Evolutionary conservation across 37 sponge, comb jelly and placozoan genomes (phyloP), one percentile per base, ranked within the genome.

Genomic region (Lycopodina hypogea): DNA sequence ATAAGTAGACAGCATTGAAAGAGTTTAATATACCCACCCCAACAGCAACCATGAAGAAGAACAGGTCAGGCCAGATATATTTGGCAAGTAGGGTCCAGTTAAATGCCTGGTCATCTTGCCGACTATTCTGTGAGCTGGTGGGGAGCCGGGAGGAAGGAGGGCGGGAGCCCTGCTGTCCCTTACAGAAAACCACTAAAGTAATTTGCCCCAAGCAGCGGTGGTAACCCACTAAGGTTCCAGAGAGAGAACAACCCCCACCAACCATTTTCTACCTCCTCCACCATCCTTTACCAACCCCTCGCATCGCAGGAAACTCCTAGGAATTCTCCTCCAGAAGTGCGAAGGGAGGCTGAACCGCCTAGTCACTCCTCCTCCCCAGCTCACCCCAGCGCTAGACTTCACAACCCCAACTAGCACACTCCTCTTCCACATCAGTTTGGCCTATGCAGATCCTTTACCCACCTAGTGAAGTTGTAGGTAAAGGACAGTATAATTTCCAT

Each of bases 21-120:
- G 74, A 42, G 23, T 15, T 56, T 41, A 22, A 34, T 9, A 34
- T 11, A 74, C 90, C 85, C 68, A 90, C 90, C 38, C 68, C 67
- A 37, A 81, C 68, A 53, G 90, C 90, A 39, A 80, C n/a, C 11
- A 67, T 3, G 15, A 90, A 63, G 18, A 79, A 30, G 26, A 85
- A 24, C 32, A 78, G 28, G 4, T 86, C 82, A 8, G 87, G 87
- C 24, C 55, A 58, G 35, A 90, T 51, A 17, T 81, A 60, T 58
- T 80, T 57, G 50, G 63, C 42, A n/a, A 90, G 58, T 15, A 59
- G 48, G 22, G 72, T 56, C 90, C 90, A 90, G 42, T 81, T 57
- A 59, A 90, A 86, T 22, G 35, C 30, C 33, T 56, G 51, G 14
- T n/a, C 37, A 68, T 30, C 60, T 26, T 26, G n/a, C n/a, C n/a